Percentiles rank a stretch among this genome's conserved stretches.
Evolutionary conservation across 1,140 invertebrate species (phyloP).

Genomic region (Acromyrmex heyeri): DNA sequence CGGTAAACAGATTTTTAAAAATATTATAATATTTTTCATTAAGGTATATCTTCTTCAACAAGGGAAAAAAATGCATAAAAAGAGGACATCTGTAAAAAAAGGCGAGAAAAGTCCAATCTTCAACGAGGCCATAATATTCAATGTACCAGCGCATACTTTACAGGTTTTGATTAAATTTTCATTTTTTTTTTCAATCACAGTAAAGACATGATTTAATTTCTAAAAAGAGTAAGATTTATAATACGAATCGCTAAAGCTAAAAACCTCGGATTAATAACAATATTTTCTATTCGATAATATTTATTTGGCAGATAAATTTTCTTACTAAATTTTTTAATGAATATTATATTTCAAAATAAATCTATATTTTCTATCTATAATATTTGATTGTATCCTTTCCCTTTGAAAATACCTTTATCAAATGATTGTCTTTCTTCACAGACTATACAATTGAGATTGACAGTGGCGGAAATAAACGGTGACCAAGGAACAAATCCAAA

Average conservation of each 20-base stretch:
- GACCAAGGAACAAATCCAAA: constrained; percentile 83
- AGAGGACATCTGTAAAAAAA: constrained; percentile 91
- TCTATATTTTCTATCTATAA: neutral
- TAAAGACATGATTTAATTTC: neutral
- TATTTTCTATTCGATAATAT: neutral
- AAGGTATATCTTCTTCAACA: constrained; percentile 92
- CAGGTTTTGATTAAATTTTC: constrained; percentile 84
- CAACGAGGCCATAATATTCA: constrained; percentile 94
- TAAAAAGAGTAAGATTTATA: neutral
- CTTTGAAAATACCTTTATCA: neutral
- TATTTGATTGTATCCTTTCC: too few relatives aligned
- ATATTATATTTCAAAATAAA: neutral
- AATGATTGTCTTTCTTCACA: constrained; percentile 81
- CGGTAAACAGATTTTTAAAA: constrained; percentile 12
- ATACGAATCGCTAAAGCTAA: neutral
- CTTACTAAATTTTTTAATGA: neutral
- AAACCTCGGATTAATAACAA: neutral
- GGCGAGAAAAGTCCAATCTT: constrained; percentile 91
- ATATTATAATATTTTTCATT: constrained; percentile 9
- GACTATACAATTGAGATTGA: constrained; percentile 91
- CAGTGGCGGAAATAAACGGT: constrained; percentile 88
- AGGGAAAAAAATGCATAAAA: constrained; percentile 92
- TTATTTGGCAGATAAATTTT: neutral
- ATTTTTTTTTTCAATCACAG: neutral
- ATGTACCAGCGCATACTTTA: constrained; percentile 89